phyloP scores from a whole-genome alignment of 1,140 invertebrate species.

The Procambarus virginalis region DNA sequence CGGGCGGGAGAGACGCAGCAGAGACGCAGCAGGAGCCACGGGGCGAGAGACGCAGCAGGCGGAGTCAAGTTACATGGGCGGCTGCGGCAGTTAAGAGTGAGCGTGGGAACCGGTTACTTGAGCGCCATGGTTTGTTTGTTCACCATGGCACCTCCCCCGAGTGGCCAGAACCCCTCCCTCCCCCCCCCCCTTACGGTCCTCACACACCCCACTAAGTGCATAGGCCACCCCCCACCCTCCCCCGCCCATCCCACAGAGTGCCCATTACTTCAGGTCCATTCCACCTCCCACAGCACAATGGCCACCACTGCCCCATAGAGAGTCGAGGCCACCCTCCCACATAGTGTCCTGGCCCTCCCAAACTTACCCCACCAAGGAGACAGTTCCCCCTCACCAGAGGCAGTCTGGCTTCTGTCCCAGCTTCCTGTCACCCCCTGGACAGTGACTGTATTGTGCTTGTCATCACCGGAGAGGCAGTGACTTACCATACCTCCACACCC shows the following conservation, averaged over 20 bases:
- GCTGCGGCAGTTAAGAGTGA: conserved; percentile 38
- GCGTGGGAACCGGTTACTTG: conserved; percentile 55
- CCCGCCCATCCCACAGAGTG: not conserved
- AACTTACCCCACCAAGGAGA: too few species aligned
- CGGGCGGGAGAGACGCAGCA: not conserved
- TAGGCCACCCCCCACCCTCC: not conserved
- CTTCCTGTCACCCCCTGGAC: not conserved
- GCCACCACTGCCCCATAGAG: too few species aligned
- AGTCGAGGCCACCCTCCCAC: too few species aligned
- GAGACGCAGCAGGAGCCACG: not conserved
- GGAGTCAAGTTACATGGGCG: conserved; percentile 8
- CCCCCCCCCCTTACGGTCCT: not conserved
- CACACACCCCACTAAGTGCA: not conserved
- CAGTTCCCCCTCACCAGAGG: not conserved
- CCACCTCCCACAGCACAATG: not conserved
- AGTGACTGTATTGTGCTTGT: too few species aligned
- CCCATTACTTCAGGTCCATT: not conserved
- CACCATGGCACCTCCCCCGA: conserved; percentile 21
- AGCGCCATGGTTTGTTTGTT: conserved; percentile 59
- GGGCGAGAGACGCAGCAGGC: not conserved
- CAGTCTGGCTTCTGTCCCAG: too few species aligned
- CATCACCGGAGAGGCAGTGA: too few species aligned
- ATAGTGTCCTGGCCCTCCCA: too few species aligned
- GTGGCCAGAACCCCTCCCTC: not conserved
- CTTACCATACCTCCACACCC: too few species aligned